Base-by-base conservation (phyloP, 2,113 vertebrate genomes). In the Casuarius casuarius region DNA sequence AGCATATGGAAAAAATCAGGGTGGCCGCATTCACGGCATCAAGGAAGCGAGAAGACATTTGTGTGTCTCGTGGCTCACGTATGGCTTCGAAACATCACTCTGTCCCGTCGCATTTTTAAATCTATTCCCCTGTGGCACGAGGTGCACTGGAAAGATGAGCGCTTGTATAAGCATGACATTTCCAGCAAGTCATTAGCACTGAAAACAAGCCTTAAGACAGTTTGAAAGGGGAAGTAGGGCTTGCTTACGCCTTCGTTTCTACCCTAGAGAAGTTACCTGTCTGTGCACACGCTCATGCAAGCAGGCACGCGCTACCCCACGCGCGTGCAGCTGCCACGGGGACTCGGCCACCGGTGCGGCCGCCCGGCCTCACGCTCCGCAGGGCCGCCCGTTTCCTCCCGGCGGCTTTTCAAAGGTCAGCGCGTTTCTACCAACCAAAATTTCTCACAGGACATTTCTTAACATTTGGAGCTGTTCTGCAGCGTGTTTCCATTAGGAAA, bases 11-110 rank as follows among this genome's bases (percentile, higher is more conserved):
- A 1, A 52, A 56, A 22, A 48, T 10, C 1, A 1, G 63, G 63
- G 68, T 3, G 2, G 48, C 63, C 0, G 2, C 33, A 21, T 23
- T 66, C 0, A 5, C 66, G 70, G 56, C 70, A 71, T 5, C 1
- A 28, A 66, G 56, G 48, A 62, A 81, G 46, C 2, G 2, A 2
- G 68, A 87, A 95, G 70, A 51, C 56, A 42, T 77, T 75, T 78
- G 42, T 18, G 73, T 28, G 21, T 71, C 92, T 42, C 2, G 2
- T 71, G 85, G 40, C 61, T 71, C 0, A 0, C 79, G 22, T 28
- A 65, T 76, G 78, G 46, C 58, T 61, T 61, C 1, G 1, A 79
- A 92, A 59, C 58, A 71, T 38, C 84, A 52, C 13, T 31, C 38
- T 1, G 2, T 58, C 73, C 87, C 85, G 75, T n/a, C 72, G 63